Base-by-base conservation (phyloP, 2,113 vertebrate genomes). In the Gymnogyps californianus region DNA sequence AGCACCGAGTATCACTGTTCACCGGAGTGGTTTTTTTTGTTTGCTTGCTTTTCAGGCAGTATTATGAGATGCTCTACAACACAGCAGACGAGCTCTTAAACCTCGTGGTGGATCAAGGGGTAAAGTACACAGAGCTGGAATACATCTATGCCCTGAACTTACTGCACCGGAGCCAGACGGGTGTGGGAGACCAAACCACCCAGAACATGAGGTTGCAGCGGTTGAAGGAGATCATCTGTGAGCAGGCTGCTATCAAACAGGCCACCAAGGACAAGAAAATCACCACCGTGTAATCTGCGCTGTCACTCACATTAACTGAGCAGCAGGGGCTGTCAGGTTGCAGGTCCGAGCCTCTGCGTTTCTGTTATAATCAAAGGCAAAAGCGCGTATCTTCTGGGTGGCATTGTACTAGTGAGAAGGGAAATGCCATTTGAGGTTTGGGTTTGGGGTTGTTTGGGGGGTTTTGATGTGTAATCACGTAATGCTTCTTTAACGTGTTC, bases 51-150 rank as follows among this genome's bases (percentile, higher is more conserved):
- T 62, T 1, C 96, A 98, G 99, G 98, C 99, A 99, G 94, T 99
- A 99, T 80, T 99, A 99, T 3, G 99, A 99, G 98, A 99, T 99
- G 99, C 98, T 99, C 76, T 99, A 99, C 98, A 99, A 99, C 98
- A 99, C 99, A 0, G 99, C 99, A 0, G 99, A 99, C 0, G 99
- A 99, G 98, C 98, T 99, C 90, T 98, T 99, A 90, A 99, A 99
- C 97, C 98, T 99, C 77, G 99, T 99, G 97, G 99, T 99, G 98
- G 99, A 99, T 95, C 99, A 99, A 97, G 99, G 99, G 0, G 99
- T 99, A 80, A 99, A 99, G 94, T 99, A 99, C 98, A 99, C 99
- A 0, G 99, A 99, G 98, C 98, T 99, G 97, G 99, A 99, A 93
- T 99, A 99, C 98, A 99, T 99, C 97, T 99, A 99, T 0, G 99